Conservation (phyloP, 1,140 invertebrate genomes). For the Hypothenemus hampei region DNA sequence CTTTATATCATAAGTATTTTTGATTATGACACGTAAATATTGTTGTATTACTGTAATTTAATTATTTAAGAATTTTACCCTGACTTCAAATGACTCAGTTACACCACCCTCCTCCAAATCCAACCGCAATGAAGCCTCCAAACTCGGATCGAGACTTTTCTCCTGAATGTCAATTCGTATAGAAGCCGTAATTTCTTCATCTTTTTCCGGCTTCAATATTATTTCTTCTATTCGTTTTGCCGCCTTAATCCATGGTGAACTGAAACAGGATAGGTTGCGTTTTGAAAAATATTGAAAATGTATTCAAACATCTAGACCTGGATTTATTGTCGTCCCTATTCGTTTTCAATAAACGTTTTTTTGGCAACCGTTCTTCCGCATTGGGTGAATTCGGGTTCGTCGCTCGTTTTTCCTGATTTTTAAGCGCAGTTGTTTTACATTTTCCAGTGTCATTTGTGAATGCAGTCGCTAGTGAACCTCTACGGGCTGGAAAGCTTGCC, state of each 20-base stretch:
- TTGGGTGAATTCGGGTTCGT: slow-evolving; percentile 28
- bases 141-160: neutral
- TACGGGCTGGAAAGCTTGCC: slow-evolving; percentile 42
- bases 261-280: no score
- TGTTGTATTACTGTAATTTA: no score
- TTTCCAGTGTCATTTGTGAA: neutral
- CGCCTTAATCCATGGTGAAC: neutral
- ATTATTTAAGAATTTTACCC: no score
- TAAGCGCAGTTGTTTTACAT: slow-evolving; percentile 5
- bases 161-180: slow-evolving; percentile 11
- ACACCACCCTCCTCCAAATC: no score
- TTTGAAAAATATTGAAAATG: no score
- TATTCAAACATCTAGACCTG: no score
- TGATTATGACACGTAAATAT: no score
- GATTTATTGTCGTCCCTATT: slow-evolving; percentile 23
- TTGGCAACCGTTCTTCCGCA: slow-evolving; percentile 34
- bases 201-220: no score
- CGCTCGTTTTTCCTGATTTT: slow-evolving; percentile 38
- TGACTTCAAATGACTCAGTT: no score
- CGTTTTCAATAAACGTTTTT: slow-evolving; percentile 34
- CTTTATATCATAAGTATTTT: no score
- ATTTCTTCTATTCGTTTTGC: neutral
- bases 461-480: slow-evolving; percentile 34
- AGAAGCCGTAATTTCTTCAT: neutral
- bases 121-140: neutral